Percentiles rank a stretch among this genome's conserved stretches.
Conservation (phyloP, 2,797 vertebrate species). For the Melanotaenia trifasciata region DNA sequence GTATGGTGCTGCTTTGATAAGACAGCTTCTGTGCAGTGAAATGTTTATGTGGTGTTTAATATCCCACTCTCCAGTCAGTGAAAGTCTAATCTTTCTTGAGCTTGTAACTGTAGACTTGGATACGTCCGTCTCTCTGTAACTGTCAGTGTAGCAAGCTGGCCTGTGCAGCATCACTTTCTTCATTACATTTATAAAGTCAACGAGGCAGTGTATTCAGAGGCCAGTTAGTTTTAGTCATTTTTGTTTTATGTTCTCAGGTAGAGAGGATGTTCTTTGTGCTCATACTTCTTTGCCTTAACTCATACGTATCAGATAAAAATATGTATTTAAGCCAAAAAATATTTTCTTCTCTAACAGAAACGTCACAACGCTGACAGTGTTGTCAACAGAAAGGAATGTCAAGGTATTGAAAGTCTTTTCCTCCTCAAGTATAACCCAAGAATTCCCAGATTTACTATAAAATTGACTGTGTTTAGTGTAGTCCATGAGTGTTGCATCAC, state of each 20-base stretch:
- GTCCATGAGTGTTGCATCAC: not conserved
- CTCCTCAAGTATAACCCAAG: not conserved
- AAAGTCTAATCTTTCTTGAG: conserved; percentile 13
- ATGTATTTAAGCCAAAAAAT: not conserved
- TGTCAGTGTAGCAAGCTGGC: not conserved
- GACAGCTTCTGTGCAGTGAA: not conserved
- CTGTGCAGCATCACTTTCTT: not conserved
- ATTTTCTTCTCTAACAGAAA: conserved; percentile 85
- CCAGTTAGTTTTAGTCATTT: not conserved
- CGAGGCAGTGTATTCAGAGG: not conserved
- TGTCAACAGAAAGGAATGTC: conserved; percentile 98
- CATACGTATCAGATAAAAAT: not conserved
- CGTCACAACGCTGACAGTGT: conserved; percentile 96
- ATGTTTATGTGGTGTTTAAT: conserved; percentile 6
- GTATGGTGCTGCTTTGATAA: not conserved
- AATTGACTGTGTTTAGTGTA: not conserved
- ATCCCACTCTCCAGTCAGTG: conserved; percentile 15
- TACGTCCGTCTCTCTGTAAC: not conserved
- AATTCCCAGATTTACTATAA: not conserved
- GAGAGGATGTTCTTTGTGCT: not conserved
- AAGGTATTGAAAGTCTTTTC: conserved; percentile 85
- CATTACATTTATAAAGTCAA: not conserved
- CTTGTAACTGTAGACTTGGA: conserved; percentile 28
- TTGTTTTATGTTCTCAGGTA: not conserved
- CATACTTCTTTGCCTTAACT: not conserved